These are phyloP conservation scores for Apteryx owenii DNA, from an alignment of 2,113 vertebrate genomes.

Conservation along the genomic window DNA sequence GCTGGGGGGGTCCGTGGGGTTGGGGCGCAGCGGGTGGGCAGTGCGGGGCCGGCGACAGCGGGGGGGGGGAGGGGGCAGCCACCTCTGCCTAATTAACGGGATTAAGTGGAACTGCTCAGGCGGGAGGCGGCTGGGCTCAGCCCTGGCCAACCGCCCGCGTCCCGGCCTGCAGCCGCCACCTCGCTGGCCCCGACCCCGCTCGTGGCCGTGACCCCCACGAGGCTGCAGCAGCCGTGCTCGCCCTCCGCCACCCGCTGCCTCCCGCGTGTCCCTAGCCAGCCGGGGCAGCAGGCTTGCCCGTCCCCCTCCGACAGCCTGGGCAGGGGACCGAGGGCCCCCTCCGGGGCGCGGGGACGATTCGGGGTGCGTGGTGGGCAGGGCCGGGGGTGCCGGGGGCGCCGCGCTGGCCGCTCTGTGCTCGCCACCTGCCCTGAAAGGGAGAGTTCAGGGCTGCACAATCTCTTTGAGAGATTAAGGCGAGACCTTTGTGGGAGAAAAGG, in stretches of 20 bases:
- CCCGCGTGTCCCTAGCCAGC: too few species aligned
- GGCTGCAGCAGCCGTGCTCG: background rate
- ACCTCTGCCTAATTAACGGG: background rate
- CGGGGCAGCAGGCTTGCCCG: rapidly evolving
- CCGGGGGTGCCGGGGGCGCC: background rate
- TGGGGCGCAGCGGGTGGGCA: too few species aligned
- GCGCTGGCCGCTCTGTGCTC: rapidly evolving
- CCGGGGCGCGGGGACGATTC: rapidly evolving
- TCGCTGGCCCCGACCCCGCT: too few species aligned
- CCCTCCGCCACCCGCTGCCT: rapidly evolving
- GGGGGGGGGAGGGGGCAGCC: background rate
- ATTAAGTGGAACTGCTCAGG: background rate
- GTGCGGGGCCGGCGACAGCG: background rate
- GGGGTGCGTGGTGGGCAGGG: background rate
- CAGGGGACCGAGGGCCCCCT: rapidly evolving
- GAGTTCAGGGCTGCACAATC: background rate
- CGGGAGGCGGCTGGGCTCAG: background rate
- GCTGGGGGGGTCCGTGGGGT: background rate
- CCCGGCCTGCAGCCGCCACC: too few species aligned
- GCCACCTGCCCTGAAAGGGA: background rate
- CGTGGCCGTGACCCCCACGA: background rate
- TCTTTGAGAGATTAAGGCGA: background rate
- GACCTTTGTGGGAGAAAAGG: conserved; percentile 28
- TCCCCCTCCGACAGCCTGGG: background rate
- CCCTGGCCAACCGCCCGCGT: rapidly evolving